Evolutionary conservation across 2,113 vertebrate genomes (phyloP).

Genomic region (Platysteira castanea): DNA sequence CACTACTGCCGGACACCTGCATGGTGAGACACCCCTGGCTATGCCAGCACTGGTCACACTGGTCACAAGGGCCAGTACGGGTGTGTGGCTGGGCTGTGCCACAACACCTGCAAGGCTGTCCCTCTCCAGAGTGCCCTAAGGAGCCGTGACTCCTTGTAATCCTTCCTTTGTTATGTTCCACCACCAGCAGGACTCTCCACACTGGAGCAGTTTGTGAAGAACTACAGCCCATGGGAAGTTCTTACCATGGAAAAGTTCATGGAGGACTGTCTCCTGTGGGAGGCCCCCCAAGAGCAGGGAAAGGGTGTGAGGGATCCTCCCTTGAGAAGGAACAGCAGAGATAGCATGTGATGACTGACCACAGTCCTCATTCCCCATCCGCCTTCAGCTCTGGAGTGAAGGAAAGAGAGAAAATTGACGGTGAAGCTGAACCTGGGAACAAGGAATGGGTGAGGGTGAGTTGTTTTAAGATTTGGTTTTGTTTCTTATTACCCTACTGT

Average conservation of each 20-base stretch:
- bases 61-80: fast-evolving
- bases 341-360: not conserved
- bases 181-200: not conserved
- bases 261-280: not conserved
- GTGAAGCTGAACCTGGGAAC: not conserved
- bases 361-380: not conserved
- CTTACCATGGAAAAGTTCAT: not conserved
- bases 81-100: not conserved
- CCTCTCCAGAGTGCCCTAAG: not conserved
- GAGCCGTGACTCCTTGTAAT: not conserved
- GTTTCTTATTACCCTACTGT: not conserved
- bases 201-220: not conserved
- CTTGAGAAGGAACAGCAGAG: not conserved
- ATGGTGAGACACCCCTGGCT: not conserved
- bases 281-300: not conserved
- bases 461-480: not conserved
- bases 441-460: not conserved
- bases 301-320: not conserved
- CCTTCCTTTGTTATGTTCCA: not conserved
- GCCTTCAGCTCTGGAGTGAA: not conserved
- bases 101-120: not conserved
- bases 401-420: not conserved
- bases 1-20: not conserved
- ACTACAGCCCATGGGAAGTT: not conserved
- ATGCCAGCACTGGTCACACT: fast-evolving